Conservation (phyloP, 2,113 vertebrate genomes). For the Mirza zaza region DNA sequence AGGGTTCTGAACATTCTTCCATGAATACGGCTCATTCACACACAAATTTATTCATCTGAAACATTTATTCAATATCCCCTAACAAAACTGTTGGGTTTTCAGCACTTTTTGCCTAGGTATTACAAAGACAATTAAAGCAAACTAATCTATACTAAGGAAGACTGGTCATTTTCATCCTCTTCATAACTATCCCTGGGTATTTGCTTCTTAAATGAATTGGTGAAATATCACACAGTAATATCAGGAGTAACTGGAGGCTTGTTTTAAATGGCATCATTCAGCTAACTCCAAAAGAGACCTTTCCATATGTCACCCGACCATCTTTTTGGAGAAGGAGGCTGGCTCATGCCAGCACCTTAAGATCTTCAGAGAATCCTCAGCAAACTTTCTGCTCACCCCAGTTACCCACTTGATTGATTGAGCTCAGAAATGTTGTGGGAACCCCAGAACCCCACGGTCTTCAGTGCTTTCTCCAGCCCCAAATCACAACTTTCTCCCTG, state of each 20-base stretch:
- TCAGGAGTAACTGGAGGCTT: neutral
- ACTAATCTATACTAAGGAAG: neutral
- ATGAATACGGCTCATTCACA: neutral
- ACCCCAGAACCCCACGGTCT: neutral
- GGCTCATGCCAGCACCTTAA: neutral
- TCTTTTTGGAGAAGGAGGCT: neutral
- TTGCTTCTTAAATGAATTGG: neutral
- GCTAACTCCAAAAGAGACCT: neutral
- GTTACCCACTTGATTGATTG: too few relatives aligned
- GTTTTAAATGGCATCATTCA: neutral
- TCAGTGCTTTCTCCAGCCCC: neutral
- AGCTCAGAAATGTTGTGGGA: neutral
- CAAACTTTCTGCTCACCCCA: neutral
- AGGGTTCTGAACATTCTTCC: neutral
- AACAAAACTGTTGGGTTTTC: neutral
- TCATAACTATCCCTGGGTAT: neutral
- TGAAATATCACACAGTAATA: neutral
- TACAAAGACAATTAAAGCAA: neutral
- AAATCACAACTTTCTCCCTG: neutral
- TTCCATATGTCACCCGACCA: neutral
- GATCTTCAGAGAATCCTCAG: neutral
- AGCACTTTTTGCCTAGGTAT: neutral
- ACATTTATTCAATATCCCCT: neutral
- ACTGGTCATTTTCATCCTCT: neutral
- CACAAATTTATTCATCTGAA: neutral